phyloP scores from a whole-genome alignment of 2,888 invertebrate genomes.

The Drosophila helvetica region DNA sequence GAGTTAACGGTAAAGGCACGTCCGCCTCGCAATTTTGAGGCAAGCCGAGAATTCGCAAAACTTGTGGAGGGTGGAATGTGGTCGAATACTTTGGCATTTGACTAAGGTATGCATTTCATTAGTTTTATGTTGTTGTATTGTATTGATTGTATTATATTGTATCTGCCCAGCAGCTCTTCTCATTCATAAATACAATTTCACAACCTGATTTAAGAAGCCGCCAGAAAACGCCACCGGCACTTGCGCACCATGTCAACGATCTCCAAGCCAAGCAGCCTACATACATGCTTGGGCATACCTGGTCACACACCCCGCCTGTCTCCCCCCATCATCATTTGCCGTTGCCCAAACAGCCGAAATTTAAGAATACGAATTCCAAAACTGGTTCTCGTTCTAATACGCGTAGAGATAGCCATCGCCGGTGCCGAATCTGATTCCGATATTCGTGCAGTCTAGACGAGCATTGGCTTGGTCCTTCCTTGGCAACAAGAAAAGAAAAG shows the following conservation, averaged over 20 bases:
- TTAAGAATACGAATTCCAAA: slow-evolving; percentile 31
- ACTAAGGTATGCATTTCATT: slow-evolving; percentile 56
- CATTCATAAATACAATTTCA: slow-evolving; percentile 77
- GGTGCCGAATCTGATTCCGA: slow-evolving; percentile 26
- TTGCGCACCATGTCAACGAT: slow-evolving; percentile 73
- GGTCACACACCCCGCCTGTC: slow-evolving; percentile 20
- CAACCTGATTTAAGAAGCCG: slow-evolving; percentile 70
- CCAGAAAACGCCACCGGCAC: slow-evolving; percentile 50
- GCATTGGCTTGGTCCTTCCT: slow-evolving; percentile 49
- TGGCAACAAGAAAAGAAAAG: slow-evolving; percentile 59
- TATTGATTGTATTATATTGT: neutral
- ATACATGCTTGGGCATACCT: slow-evolving; percentile 31
- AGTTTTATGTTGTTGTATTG: slow-evolving; percentile 14
- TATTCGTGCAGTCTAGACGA: slow-evolving; percentile 66
- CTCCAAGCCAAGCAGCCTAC: slow-evolving; percentile 51
- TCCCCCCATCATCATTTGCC: slow-evolving; percentile 31
- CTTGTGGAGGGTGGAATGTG: slow-evolving; percentile 41
- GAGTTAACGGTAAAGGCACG: slow-evolving; percentile 57
- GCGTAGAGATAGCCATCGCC: slow-evolving; percentile 37
- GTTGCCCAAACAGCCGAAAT: slow-evolving; percentile 11
- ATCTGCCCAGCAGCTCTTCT: slow-evolving; percentile 34
- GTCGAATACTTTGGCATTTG: slow-evolving; percentile 54
- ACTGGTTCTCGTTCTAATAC: slow-evolving; percentile 72
- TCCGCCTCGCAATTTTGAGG: slow-evolving; percentile 18
- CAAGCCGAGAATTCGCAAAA: slow-evolving; percentile 36